Base-by-base conservation (phyloP, 2,113 vertebrate genomes). In the Lamprologus lemairii region DNA sequence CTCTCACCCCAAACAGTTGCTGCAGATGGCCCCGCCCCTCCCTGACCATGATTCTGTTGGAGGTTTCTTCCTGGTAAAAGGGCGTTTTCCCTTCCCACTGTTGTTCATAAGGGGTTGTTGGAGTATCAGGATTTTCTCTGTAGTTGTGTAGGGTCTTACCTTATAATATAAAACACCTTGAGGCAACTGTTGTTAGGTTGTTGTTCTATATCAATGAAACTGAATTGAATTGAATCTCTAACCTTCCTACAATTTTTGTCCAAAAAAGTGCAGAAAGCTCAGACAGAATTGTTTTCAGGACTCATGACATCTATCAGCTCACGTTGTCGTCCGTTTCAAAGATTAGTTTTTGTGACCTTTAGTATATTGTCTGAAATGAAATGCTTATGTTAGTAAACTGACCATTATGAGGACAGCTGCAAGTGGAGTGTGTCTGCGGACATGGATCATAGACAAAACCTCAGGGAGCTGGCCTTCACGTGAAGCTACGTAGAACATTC, bases 381-480 rank as follows among this genome's bases (percentile, higher is more conserved):
- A 16, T 45, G 23, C 65, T 42, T 28, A n/a, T 45, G n/a, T 28
- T 23, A 33, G 49, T 26, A 10, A 54, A 96, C 97, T 97, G 96
- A 99, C 99, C 98, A 99, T 95, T 90, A 99, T 94, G 91, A 99
- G 95, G 92, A 99, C 98, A 93, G 98, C 98, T 94, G 98, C 96
- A 91, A 99, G 93, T 80, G 99, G 99, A 84, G 99, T 99, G 94
- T 99, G 97, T 95, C 98, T 97, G 90, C 95, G 97, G 90, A 99
- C 92, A 83, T 99, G 98, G 96, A 99, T 97, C 98, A 99, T 99
- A 88, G 98, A 99, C 88, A 99, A 96, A 90, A 99, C 97, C 94
- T 98, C 97, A 4, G 99, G 98, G 92, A 99, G 98, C 87, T 99
- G 99, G 94, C 98, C 98, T 96, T 99, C 99, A 57, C 98, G 98